These are phyloP conservation scores for Smithornis capensis DNA, from an alignment of 2,113 vertebrate genomes.

Conservation along the genomic window DNA sequence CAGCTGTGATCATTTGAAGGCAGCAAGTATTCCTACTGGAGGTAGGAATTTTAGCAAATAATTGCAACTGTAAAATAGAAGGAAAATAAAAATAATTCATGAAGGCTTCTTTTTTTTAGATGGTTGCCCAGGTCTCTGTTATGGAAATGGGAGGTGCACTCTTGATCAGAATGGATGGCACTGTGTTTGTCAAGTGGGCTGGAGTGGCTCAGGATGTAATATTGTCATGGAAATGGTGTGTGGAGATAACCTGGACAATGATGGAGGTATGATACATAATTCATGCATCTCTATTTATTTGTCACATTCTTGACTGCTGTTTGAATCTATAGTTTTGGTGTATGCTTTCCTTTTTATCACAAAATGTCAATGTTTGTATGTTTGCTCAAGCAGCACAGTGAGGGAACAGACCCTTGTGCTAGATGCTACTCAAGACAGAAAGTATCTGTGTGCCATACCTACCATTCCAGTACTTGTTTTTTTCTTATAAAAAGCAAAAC, in stretches of 20 bases:
- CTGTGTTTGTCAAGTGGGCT: conserved; percentile 96
- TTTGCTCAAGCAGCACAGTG: background rate
- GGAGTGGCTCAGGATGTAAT: conserved; percentile 93
- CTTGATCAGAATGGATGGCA: conserved; percentile 98
- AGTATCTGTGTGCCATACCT: background rate
- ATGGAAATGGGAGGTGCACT: conserved; percentile 94
- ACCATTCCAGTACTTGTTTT: background rate
- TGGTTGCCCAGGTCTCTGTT: conserved; percentile 94
- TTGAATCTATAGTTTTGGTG: background rate
- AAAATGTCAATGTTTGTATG: background rate
- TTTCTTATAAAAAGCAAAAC: background rate
- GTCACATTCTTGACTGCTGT: background rate
- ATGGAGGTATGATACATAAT: conserved; percentile 84
- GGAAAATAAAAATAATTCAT: background rate
- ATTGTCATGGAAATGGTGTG: conserved; percentile 98
- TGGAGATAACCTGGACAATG: conserved; percentile 93
- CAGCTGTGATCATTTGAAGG: background rate
- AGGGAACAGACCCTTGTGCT: background rate
- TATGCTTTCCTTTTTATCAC: conserved; percentile 17
- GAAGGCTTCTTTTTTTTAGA: conserved; percentile 70
- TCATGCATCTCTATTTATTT: background rate
- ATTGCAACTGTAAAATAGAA: background rate
- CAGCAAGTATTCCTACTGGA: background rate
- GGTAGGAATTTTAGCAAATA: background rate
- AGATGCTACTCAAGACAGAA: background rate